phyloP scores from a whole-genome alignment of 2,888 invertebrate genomes.

The Periphyllus acericola region DNA sequence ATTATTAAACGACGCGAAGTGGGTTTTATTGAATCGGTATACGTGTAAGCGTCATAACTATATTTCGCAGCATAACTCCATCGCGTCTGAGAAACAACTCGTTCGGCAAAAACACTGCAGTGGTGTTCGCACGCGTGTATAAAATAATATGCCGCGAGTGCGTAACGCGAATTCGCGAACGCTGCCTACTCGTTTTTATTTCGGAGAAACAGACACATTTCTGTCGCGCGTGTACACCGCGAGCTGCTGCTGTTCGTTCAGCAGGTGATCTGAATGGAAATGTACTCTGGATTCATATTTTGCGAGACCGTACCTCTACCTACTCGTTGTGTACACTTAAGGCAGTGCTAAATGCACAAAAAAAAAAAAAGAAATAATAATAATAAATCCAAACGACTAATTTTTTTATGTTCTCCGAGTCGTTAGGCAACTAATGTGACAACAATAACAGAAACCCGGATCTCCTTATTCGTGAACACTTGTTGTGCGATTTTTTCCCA shows the following conservation, averaged over 20 bases:
- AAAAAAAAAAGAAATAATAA: neutral
- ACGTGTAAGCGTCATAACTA: neutral
- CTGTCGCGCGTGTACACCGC: neutral
- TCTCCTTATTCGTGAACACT: constrained; percentile 60
- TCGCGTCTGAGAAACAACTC: neutral
- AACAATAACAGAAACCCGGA: constrained; percentile 54
- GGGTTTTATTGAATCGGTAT: neutral
- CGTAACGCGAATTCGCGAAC: neutral
- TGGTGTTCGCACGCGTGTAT: neutral
- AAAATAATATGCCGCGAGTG: too few relatives aligned
- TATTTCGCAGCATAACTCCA: too few relatives aligned
- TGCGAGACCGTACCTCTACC: neutral
- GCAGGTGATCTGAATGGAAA: constrained; percentile 5
- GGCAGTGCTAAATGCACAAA: constrained; percentile 37
- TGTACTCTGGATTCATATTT: constrained; percentile 42
- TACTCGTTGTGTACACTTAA: constrained; percentile 17
- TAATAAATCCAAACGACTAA: constrained; percentile 45
- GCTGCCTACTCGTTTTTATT: constrained; percentile 24
- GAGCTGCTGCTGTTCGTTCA: neutral
- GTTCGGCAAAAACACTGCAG: neutral
- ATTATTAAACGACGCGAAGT: neutral
- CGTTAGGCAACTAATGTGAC: constrained; percentile 57
- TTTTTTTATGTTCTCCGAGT: constrained; percentile 57
- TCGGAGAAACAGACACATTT: constrained; percentile 17
- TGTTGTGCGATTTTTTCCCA: constrained; percentile 41